These are phyloP conservation scores for Ctena decussata DNA, from an alignment of 2,888 invertebrate genomes.

Conservation along the genomic window DNA sequence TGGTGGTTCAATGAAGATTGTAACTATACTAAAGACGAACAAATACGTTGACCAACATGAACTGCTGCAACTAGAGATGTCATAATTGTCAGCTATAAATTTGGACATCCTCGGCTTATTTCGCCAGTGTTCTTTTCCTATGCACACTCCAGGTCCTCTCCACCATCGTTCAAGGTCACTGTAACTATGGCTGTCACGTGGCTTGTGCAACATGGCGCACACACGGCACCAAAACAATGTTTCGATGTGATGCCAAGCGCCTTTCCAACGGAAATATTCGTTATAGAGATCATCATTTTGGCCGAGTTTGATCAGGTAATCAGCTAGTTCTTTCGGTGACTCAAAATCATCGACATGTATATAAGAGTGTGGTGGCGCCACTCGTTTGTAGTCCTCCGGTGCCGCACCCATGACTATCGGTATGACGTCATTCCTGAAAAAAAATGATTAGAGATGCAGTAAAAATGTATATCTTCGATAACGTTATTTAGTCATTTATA, in stretches of 20 bases:
- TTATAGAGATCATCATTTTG: slow-evolving; percentile 96
- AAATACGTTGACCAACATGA: too few relatives aligned
- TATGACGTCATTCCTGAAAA: slow-evolving; percentile 92
- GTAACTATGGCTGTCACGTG: slow-evolving; percentile 87
- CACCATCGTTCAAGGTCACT: slow-evolving; percentile 97
- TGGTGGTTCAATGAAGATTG: too few relatives aligned
- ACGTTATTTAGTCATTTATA: too few relatives aligned
- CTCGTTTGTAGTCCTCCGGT: slow-evolving; percentile 95
- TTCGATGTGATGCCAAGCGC: slow-evolving; percentile 98
- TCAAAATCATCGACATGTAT: slow-evolving; percentile 98
- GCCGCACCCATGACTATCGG: slow-evolving; percentile 99
- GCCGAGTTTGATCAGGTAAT: slow-evolving; percentile 94
- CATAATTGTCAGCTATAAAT: too few relatives aligned
- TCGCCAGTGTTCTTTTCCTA: slow-evolving; percentile 75
- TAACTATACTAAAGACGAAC: too few relatives aligned
- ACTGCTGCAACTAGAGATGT: too few relatives aligned
- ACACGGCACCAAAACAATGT: slow-evolving; percentile 97
- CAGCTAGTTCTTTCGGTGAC: slow-evolving; percentile 94
- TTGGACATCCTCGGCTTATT: too few relatives aligned
- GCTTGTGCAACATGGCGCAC: slow-evolving; percentile 89
- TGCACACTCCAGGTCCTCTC: slow-evolving; percentile 88
- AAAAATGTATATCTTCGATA: too few relatives aligned
- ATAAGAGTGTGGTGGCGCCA: slow-evolving; percentile 97
- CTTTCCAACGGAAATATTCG: slow-evolving; percentile 97
- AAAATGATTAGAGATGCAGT: too few relatives aligned